Percentiles rank a stretch among this genome's conserved stretches.
These are phyloP conservation scores for Apamea sordens DNA, from an alignment of 2,888 invertebrate species.

Conservation along the genomic window DNA sequence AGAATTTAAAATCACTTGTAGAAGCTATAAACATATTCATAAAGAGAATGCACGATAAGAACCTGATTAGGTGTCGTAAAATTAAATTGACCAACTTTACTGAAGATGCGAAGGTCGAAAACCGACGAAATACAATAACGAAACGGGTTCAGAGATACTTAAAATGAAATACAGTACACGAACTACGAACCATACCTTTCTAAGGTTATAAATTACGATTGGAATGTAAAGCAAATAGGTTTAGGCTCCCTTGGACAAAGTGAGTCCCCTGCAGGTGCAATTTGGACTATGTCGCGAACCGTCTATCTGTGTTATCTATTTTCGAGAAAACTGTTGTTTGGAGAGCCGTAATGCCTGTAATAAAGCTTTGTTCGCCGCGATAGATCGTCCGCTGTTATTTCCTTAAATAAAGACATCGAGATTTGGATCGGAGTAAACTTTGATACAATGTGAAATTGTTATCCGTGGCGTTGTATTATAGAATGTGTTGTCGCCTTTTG, in stretches of 20 bases:
- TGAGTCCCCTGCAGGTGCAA: slow-evolving; percentile 54
- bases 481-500: slow-evolving; percentile 12
- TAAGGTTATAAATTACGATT: slow-evolving; percentile 36
- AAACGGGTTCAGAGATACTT: slow-evolving; percentile 41
- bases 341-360: slow-evolving; percentile 61
- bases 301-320: slow-evolving; percentile 57
- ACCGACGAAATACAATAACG: slow-evolving; percentile 21
- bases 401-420: slow-evolving; percentile 76
- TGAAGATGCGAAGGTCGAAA: slow-evolving; percentile 30
- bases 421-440: slow-evolving; percentile 66
- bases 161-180: slow-evolving; percentile 1
- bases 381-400: slow-evolving; percentile 68
- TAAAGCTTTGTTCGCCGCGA: slow-evolving; percentile 62
- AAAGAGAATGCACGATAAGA: slow-evolving; percentile 16
- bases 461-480: not conserved
- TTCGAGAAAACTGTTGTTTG: slow-evolving; percentile 66
- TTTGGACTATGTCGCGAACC: slow-evolving; percentile 59
- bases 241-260: slow-evolving; percentile 44
- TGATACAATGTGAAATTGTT: slow-evolving; percentile 37
- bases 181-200: slow-evolving; percentile 30
- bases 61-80: slow-evolving; percentile 43
- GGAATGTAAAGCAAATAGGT: slow-evolving; percentile 51
- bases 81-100: slow-evolving; percentile 25
- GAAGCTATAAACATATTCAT: slow-evolving; percentile 27
- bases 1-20: slow-evolving; percentile 17